Evolutionary conservation across 2,797 vertebrate genomes (phyloP).

Genomic region (Argyrosomus regius): DNA sequence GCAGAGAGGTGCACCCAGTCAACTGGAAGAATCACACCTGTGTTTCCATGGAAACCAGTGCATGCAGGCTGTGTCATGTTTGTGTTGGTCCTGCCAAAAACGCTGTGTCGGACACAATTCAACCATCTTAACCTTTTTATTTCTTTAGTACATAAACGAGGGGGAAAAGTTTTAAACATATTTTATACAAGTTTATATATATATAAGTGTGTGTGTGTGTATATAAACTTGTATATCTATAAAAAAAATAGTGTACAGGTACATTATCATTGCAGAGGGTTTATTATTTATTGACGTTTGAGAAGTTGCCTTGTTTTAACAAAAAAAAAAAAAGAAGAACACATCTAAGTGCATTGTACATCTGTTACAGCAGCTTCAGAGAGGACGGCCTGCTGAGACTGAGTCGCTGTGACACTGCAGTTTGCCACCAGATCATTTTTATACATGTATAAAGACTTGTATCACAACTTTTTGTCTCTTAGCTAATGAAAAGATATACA

Average conservation of each 20-base stretch:
- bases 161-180: conserved; percentile 67
- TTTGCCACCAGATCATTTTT: conserved; percentile 87
- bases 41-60: conserved; percentile 66
- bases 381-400: conserved; percentile 71
- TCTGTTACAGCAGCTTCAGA: conserved; percentile 83
- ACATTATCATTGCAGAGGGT: conserved; percentile 85
- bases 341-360: conserved; percentile 82
- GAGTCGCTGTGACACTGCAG: conserved; percentile 66
- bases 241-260: conserved; percentile 81
- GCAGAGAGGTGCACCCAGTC: conserved; percentile 38
- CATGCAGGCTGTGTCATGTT: conserved; percentile 68
- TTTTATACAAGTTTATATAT: conserved; percentile 75
- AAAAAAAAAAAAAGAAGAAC: conserved; percentile 65
- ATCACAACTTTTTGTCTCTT: conserved; percentile 88
- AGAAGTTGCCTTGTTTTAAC: conserved; percentile 89
- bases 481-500: conserved; percentile 87
- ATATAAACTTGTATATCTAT: conserved; percentile 76
- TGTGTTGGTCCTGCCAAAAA: conserved; percentile 59
- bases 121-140: conserved; percentile 52
- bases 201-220: conserved; percentile 51
- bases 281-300: conserved; percentile 86
- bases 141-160: conserved; percentile 65
- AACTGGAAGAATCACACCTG: conserved; percentile 70
- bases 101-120: conserved; percentile 62
- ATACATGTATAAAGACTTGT: conserved; percentile 87